Evolutionary conservation across 1,140 invertebrate genomes (phyloP), one percentile per base, ranked within the genome.

Genomic region (Sweltsa coloradensis): DNA sequence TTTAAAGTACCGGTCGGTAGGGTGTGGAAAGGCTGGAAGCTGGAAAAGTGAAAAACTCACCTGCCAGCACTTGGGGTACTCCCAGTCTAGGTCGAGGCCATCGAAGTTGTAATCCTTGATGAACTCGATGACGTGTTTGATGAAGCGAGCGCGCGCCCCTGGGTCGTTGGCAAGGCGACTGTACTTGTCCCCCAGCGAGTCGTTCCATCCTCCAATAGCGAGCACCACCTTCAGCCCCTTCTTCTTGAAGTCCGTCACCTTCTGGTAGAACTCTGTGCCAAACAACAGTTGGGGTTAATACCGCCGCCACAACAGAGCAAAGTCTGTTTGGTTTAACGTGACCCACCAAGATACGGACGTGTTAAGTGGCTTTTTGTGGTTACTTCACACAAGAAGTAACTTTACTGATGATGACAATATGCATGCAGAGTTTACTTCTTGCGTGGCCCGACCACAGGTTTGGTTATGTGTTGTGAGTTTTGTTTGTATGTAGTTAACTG

Each of bases 1-100:
- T 55, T 50, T 7, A 40, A 40, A 18, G 11, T 7, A 16, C 7
- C 21, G 21, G 21, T 45, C 25, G 13, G 9, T 13, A 16, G 7
- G 3, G 18, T 9, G 11, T 2, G 25, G n/a, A 14, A 26, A 51
- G 5, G 16, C 5, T 9, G 11, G 11, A 21, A 3, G 18, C 13
- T 51, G 7, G 31, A 50, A 24, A n/a, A n/a, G n/a, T n/a, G n/a
- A n/a, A n/a, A 27, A 18, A 42, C 37, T 34, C 18, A 74, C 70
- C 70, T 86, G 73, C 71, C 78, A 79, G 52, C 76, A 79, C 36
- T 75, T 74, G 2, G 79, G 79, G 64, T 81, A 83, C 54, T 73
- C 70, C 71, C 71, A 75, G 49, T 71, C 69, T 40, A 70, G 53
- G 50, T 70, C 68, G 5, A 71, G 50, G 18, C 68, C 68, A 53